Evolutionary conservation across 1,140 invertebrate genomes (phyloP).

Genomic region (Meteorus sp.): DNA sequence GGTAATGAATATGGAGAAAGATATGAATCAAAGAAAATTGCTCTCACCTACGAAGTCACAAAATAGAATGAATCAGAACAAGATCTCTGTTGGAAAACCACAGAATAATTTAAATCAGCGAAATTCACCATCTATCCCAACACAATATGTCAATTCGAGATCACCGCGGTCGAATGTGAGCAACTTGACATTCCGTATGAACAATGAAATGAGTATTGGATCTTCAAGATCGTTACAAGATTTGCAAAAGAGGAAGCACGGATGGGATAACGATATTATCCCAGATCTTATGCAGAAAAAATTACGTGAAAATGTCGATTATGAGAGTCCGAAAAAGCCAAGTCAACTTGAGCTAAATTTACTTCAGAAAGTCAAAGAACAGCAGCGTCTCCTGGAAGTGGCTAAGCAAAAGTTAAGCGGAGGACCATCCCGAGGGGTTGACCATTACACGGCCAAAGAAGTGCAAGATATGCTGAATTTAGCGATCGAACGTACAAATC

Average conservation of each 20-base stretch:
- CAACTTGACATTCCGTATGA: too few relatives aligned
- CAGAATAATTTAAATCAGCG: too few relatives aligned
- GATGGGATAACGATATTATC: slow-evolving; percentile 33
- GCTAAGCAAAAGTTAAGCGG: slow-evolving; percentile 49
- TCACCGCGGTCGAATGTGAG: too few relatives aligned
- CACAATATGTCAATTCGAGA: too few relatives aligned
- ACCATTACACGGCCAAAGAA: slow-evolving; percentile 45
- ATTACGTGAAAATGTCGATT: slow-evolving; percentile 36
- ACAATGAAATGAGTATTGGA: too few relatives aligned
- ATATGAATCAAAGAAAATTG: too few relatives aligned
- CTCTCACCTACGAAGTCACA: too few relatives aligned
- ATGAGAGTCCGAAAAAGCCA: slow-evolving; percentile 46
- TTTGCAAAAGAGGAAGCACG: slow-evolving; percentile 32
- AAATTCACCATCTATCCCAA: too few relatives aligned
- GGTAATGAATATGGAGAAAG: too few relatives aligned
- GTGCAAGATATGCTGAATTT: slow-evolving; percentile 50
- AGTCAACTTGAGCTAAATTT: slow-evolving; percentile 40
- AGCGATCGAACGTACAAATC: slow-evolving; percentile 52
- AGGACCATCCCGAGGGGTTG: slow-evolving; percentile 29
- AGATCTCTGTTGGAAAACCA: too few relatives aligned
- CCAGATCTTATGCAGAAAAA: slow-evolving; percentile 43
- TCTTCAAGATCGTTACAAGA: background rate
- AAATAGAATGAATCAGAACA: too few relatives aligned
- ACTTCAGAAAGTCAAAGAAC: slow-evolving; percentile 48
- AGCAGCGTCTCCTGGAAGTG: slow-evolving; percentile 47